Percentiles rank a stretch among this genome's conserved stretches.
These are phyloP conservation scores for Hirtodrosophila histrioides DNA, from an alignment of 2,888 invertebrate species.

Conservation along the genomic window DNA sequence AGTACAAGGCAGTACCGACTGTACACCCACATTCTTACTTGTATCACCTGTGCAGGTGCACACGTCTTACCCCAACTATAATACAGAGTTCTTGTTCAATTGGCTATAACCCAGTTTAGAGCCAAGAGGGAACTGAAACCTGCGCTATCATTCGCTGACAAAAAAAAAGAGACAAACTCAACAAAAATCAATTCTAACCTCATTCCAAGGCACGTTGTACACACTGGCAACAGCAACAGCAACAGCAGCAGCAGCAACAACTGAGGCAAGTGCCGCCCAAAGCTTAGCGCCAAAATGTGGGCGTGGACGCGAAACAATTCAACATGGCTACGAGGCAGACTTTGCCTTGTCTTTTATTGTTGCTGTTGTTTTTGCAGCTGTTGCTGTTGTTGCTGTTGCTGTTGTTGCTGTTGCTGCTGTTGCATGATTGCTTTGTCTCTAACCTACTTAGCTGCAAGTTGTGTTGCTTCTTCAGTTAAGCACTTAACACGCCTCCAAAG, in stretches of 20 bases:
- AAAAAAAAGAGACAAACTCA: constrained; percentile 18
- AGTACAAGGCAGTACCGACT: too few relatives aligned
- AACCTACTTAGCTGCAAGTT: constrained; percentile 66
- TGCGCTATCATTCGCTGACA: constrained; percentile 51
- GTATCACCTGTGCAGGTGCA: background rate
- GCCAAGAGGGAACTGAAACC: constrained; percentile 25
- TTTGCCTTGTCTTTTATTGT: constrained; percentile 23
- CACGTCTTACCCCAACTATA: background rate
- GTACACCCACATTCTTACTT: background rate
- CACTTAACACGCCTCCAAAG: constrained; percentile 53
- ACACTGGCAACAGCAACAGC: constrained; percentile 3
- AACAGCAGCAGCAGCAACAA: constrained; percentile 9
- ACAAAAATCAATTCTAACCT: constrained; percentile 73
- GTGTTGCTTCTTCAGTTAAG: constrained; percentile 63
- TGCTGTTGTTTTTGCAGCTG: constrained; percentile 11
- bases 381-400: constrained; percentile 37
- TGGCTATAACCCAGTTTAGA: constrained; percentile 44
- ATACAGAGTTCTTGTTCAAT: constrained; percentile 10
- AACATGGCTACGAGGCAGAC: constrained; percentile 35
- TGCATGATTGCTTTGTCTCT: constrained; percentile 63
- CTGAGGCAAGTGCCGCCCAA: constrained; percentile 37
- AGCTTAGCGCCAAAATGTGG: constrained; percentile 47
- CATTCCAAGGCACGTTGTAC: constrained; percentile 45
- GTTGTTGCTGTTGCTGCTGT: constrained; percentile 28
- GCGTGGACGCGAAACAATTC: constrained; percentile 47